Evolutionary conservation across 2,888 invertebrate species (phyloP).

Genomic region (Sicus ferrugineus): DNA sequence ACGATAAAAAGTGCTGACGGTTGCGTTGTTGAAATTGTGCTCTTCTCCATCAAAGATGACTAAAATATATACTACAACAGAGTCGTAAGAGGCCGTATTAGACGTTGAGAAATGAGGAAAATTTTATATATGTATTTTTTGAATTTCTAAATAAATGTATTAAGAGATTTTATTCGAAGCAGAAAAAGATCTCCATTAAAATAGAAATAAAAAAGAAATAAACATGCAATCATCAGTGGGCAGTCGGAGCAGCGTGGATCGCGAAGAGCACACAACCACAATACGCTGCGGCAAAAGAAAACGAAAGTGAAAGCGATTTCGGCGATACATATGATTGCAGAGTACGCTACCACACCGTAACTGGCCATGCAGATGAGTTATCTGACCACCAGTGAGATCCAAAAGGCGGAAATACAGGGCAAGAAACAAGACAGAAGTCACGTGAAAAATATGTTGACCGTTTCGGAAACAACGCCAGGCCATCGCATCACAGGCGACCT

Average conservation of each 20-base stretch:
- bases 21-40: too few species aligned
- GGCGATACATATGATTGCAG: slow-evolving; percentile 7
- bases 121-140: too few species aligned
- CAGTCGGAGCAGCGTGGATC: background rate
- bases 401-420: background rate
- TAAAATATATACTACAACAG: too few species aligned
- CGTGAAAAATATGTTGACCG: slow-evolving; percentile 2
- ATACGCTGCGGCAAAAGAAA: slow-evolving; percentile 16
- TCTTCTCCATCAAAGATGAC: too few species aligned
- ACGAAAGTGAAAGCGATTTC: slow-evolving; percentile 24
- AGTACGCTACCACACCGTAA: background rate
- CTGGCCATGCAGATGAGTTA: background rate
- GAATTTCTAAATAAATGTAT: too few species aligned
- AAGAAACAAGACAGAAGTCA: background rate
- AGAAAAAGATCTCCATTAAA: too few species aligned
- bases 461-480: background rate
- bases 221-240: background rate
- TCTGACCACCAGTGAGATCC: too few species aligned
- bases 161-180: too few species aligned
- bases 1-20: too few species aligned
- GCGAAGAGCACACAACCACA: background rate
- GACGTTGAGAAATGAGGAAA: too few species aligned
- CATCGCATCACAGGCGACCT: background rate
- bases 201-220: background rate
- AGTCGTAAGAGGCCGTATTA: too few species aligned